phyloP scores from a whole-genome alignment of 2,113 vertebrate species.

The Lucifuga dentata region DNA sequence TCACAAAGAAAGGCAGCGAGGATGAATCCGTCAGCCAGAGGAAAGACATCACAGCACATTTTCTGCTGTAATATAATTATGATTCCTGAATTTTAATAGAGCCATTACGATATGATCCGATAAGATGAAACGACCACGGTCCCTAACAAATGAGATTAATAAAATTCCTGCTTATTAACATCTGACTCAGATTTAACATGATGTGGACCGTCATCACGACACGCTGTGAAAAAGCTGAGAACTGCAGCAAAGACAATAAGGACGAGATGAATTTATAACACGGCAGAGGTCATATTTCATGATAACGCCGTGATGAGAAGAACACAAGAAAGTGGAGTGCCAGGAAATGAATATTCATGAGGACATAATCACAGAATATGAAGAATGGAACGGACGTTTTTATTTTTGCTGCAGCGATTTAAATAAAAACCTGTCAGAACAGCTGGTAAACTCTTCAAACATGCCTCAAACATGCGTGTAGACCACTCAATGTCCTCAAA shows the following conservation, averaged over 20 bases:
- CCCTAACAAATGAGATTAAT: conserved; percentile 55
- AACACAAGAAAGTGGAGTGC: conserved; percentile 38
- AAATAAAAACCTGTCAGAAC: too few species aligned
- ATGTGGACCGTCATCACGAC: too few species aligned
- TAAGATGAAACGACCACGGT: conserved; percentile 32
- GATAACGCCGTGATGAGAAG: conserved; percentile 25
- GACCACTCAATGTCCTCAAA: too few species aligned
- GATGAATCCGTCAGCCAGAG: too few species aligned
- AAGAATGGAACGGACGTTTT: conserved; percentile 24
- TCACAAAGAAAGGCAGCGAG: too few species aligned
- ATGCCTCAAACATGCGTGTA: too few species aligned
- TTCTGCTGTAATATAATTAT: conserved; percentile 45
- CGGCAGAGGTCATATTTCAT: conserved; percentile 33
- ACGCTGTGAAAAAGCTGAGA: neutral
- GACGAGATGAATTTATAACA: conserved; percentile 34
- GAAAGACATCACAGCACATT: neutral
- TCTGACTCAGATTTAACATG: conserved; percentile 36
- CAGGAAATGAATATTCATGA: conserved; percentile 65
- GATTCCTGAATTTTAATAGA: conserved; percentile 56
- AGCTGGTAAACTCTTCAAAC: too few species aligned
- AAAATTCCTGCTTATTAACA: conserved; percentile 48
- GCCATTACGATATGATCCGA: conserved; percentile 54
- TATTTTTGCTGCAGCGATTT: too few species aligned
- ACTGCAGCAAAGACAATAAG: conserved; percentile 6
- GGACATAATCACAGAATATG: conserved; percentile 38